These are phyloP conservation scores for Eudorcas thomsonii DNA, from an alignment of 2,113 vertebrate genomes.

Conservation along the genomic window DNA sequence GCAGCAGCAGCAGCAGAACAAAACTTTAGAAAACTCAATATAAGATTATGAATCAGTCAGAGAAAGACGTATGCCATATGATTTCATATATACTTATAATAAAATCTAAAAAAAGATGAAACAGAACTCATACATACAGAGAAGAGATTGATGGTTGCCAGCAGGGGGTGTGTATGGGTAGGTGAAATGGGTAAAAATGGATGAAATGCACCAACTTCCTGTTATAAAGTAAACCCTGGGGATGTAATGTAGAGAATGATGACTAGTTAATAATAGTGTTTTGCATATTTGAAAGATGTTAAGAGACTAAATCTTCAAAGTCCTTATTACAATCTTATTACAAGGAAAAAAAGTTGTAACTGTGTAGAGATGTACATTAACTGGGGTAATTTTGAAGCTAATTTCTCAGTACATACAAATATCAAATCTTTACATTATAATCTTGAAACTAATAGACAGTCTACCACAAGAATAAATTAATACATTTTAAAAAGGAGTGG, in stretches of 20 bases:
- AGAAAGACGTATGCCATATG: neutral
- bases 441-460: neutral
- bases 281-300: neutral
- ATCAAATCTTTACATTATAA: neutral
- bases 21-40: neutral
- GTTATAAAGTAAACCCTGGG: neutral
- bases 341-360: neutral
- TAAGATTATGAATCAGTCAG: neutral
- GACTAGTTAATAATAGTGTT: neutral
- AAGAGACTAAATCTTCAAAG: neutral
- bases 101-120: neutral
- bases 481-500: neutral
- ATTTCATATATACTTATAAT: neutral
- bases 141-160: neutral
- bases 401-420: neutral
- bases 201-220: neutral
- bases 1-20: neutral
- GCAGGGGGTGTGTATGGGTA: neutral
- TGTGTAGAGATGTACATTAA: neutral
- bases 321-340: neutral
- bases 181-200: neutral
- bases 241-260: neutral
- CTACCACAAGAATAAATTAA: neutral
- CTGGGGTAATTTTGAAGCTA: neutral
- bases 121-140: neutral